Evolutionary conservation across 2,113 vertebrate genomes (phyloP).

Genomic region (Odontesthes bonariensis): DNA sequence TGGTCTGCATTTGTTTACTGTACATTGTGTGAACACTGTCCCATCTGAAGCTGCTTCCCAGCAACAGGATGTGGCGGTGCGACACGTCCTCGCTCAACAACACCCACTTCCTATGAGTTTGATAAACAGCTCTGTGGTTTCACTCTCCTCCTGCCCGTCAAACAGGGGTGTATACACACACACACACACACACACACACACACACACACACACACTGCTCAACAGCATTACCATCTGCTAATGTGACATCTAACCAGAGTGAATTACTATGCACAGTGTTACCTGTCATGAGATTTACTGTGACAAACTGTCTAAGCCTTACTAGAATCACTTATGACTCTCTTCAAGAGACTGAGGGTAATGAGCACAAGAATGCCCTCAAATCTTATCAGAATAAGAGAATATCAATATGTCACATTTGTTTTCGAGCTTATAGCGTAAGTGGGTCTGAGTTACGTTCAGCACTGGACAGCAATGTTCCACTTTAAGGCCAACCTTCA

Average conservation of each 20-base stretch:
- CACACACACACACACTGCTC: constrained; percentile 47
- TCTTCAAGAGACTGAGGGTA: constrained; percentile 35
- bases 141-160: constrained; percentile 67
- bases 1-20: constrained; percentile 70
- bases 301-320: constrained; percentile 60
- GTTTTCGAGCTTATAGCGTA: constrained; percentile 54
- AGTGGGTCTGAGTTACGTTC: constrained; percentile 54
- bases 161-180: constrained; percentile 44
- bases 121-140: constrained; percentile 80
- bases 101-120: constrained; percentile 81
- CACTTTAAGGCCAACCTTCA: neutral
- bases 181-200: neutral
- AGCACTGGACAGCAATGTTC: constrained; percentile 40
- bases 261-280: constrained; percentile 57
- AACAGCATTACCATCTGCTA: constrained; percentile 72
- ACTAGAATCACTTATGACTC: constrained; percentile 56
- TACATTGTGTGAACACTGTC: constrained; percentile 68
- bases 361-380: constrained; percentile 45
- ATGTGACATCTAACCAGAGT: constrained; percentile 64
- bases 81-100: constrained; percentile 77
- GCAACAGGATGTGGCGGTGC: constrained; percentile 78
- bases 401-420: constrained; percentile 64
- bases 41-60: constrained; percentile 66
- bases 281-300: constrained; percentile 59
- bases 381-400: constrained; percentile 60